Percentiles rank a stretch among this genome's conserved stretches.
phyloP scores from a whole-genome alignment of 2,888 invertebrate genomes.

The Trichopria drosophilae region DNA sequence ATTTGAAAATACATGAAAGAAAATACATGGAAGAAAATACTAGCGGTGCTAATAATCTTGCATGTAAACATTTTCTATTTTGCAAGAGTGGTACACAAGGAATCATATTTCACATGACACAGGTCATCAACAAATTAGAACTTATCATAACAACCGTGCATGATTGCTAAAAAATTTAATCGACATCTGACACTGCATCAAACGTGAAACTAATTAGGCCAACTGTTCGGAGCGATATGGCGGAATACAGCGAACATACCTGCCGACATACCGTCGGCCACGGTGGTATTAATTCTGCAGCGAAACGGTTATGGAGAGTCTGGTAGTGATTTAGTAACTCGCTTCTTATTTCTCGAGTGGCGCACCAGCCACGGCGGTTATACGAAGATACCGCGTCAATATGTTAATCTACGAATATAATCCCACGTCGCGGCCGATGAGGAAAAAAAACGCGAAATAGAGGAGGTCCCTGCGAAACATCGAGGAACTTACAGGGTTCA shows the following conservation, averaged over 20 bases:
- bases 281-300: constrained; percentile 49
- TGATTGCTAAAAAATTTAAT: too few species aligned
- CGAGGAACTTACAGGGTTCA: too few species aligned
- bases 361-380: constrained; percentile 33
- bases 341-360: constrained; percentile 41
- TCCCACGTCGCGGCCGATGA: constrained; percentile 40
- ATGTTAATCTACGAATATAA: constrained; percentile 57
- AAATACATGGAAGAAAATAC: too few species aligned
- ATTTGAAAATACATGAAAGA: too few species aligned
- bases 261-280: too few species aligned
- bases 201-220: constrained; percentile 41
- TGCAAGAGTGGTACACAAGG: too few species aligned
- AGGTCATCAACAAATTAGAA: too few species aligned
- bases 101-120: too few species aligned
- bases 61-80: too few species aligned
- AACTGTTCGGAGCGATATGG: constrained; percentile 34
- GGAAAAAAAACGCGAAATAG: constrained; percentile 26
- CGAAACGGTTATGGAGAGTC: constrained; percentile 46
- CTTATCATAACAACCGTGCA: too few species aligned
- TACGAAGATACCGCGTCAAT: constrained; percentile 49
- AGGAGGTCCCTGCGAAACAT: constrained; percentile 25
- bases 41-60: too few species aligned
- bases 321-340: constrained; percentile 55
- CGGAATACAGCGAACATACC: constrained; percentile 19
- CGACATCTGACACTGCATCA: too few species aligned